Evolutionary conservation across 2,888 invertebrate genomes (phyloP).

Genomic region (Agriopis marginaria): DNA sequence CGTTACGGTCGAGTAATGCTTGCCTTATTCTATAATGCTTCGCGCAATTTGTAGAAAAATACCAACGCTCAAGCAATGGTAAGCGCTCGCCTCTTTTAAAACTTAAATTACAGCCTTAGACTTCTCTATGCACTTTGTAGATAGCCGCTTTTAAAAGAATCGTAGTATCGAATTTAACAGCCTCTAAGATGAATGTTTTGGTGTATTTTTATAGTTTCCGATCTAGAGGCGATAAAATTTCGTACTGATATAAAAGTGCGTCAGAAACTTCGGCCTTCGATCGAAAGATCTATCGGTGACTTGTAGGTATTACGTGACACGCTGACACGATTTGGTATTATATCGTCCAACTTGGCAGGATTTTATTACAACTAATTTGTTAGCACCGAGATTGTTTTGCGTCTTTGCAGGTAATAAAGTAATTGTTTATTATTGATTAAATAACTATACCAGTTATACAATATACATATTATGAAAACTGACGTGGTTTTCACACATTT

Average conservation of each 20-base stretch:
- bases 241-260: conserved; percentile 67
- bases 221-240: conserved; percentile 69
- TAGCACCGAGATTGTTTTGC: conserved; percentile 6
- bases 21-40: conserved; percentile 66
- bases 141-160: conserved; percentile 21
- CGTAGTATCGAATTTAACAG: conserved; percentile 52
- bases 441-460: too few species aligned
- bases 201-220: conserved; percentile 75
- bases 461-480: too few species aligned
- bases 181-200: conserved; percentile 57
- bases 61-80: conserved; percentile 13
- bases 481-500: too few species aligned
- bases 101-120: not conserved
- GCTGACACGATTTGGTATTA: conserved; percentile 18
- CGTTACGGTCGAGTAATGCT: conserved; percentile 66
- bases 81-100: not conserved
- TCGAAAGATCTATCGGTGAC: conserved; percentile 32
- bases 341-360: conserved; percentile 16
- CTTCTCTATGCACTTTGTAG: conserved; percentile 27
- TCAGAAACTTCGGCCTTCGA: conserved; percentile 65
- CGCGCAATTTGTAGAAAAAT: conserved; percentile 39
- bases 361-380: conserved; percentile 22
- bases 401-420: not conserved
- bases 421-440: too few species aligned
- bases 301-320: conserved; percentile 30